Base-by-base conservation (phyloP, 2,888 invertebrate species). In the Muschampia plurimacula region DNA sequence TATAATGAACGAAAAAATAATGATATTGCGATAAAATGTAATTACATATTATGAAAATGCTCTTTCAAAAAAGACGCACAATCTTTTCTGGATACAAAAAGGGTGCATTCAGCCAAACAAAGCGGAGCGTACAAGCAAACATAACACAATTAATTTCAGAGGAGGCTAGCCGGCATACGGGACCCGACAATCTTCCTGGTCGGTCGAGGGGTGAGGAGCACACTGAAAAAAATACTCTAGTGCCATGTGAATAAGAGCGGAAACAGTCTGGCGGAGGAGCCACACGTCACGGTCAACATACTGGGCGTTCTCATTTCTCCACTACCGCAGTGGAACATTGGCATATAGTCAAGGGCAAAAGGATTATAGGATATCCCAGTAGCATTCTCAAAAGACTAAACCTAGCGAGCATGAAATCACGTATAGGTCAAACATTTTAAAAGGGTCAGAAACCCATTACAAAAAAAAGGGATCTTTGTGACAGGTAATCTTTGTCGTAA, bases 141-240 rank as follows among this genome's bases (percentile, higher is more conserved):
- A 84, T 82, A 83, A 82, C 91, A 63, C 86, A 92, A 92, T 93
- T 91, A 94, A 88, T 90, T 94, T 92, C 91, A 92, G 91, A 95
- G 94, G 93, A 93, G 93, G 93, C 91, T 94, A 93, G 93, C 93
- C 93, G 92, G 91, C 89, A 83, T 88, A 93, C 89, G 88, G 92
- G 87, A 85, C 84, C 88, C 89, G 89, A 89, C 87, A 86, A 81
- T 90, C 90, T 90, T 90, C 90, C 85, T 85, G 89, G 93, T 95
- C 95, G 95, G 95, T 95, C 95, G 95, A 93, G 95, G 95, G 95
- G 95, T 95, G 92, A 90, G 93, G 93, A 89, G 86, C 87, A 92
- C 94, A 94, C 94, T 94, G 94, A 93, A 94, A 95, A 92, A 93
- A 91, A 93, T 90, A 92, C 91, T 94, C 94, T 94, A 94, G 91